Conservation (phyloP, 1,140 invertebrate species). For the Apis florea region DNA sequence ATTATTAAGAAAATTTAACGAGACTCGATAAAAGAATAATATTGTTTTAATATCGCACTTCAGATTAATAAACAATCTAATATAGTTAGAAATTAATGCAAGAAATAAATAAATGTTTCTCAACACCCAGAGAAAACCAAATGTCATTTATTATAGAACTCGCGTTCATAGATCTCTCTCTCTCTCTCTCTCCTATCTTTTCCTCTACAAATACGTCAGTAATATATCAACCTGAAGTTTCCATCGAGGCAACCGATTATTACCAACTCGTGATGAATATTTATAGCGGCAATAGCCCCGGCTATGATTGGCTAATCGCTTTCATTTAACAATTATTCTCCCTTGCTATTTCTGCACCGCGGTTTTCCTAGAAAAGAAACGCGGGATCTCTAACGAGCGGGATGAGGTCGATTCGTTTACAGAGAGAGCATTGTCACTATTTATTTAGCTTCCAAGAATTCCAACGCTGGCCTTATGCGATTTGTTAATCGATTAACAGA, state of each 20-base stretch:
- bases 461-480: too few species aligned
- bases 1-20: too few species aligned
- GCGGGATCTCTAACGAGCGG: constrained; percentile 1
- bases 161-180: not conserved
- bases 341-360: not conserved
- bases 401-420: constrained; percentile 9
- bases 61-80: not conserved
- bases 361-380: constrained; percentile 18
- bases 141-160: not conserved
- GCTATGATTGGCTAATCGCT: constrained; percentile 4
- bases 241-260: not conserved
- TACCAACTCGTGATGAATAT: not conserved
- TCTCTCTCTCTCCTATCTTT: not conserved
- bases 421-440: constrained; percentile 11
- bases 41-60: too few species aligned
- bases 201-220: not conserved
- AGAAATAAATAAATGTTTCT: not conserved
- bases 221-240: constrained; percentile 1
- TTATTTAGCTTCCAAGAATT: constrained; percentile 8
- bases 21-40: too few species aligned
- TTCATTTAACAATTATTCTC: constrained; percentile 5
- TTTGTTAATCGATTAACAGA: constrained; percentile 17
- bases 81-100: not conserved
- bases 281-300: not conserved
- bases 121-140: not conserved